A percentile compares a stretch with the other conserved stretches of the same genome.
Evolutionary conservation across 2,797 vertebrate genomes (phyloP).

Genomic region (Rhinoraja longicauda): DNA sequence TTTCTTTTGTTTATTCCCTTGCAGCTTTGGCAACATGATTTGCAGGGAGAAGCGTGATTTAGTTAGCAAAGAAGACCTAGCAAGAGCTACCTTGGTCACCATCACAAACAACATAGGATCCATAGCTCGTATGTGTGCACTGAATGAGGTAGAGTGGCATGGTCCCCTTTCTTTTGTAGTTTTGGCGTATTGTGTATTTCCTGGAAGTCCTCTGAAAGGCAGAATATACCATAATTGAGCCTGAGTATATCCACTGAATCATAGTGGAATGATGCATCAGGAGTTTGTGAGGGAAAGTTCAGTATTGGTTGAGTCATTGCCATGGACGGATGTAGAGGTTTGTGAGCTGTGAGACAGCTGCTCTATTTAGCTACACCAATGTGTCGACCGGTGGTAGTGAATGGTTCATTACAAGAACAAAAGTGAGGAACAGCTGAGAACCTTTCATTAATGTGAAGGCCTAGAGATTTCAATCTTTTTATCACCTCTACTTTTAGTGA

Average conservation of each 20-base stretch:
- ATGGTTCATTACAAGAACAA: neutral
- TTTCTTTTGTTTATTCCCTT: constrained; percentile 40
- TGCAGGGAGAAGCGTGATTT: constrained; percentile 77
- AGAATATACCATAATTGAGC: neutral
- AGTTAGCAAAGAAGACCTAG: constrained; percentile 81
- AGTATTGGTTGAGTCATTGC: neutral
- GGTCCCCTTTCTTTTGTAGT: neutral
- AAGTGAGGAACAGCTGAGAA: neutral
- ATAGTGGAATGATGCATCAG: no score
- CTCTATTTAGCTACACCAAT: no score
- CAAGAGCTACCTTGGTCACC: constrained; percentile 76
- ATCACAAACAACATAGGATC: constrained; percentile 84
- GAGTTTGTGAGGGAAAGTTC: neutral
- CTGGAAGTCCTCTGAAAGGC: neutral
- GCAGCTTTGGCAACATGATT: constrained; percentile 83
- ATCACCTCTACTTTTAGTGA: neutral
- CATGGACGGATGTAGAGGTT: neutral
- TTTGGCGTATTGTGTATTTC: neutral
- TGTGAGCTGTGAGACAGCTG: neutral
- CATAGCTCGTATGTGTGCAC: constrained; percentile 79
- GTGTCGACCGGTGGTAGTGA: no score
- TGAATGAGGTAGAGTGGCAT: constrained; percentile 68
- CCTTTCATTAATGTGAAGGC: neutral
- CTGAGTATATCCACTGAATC: no score
- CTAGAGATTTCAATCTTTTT: neutral